phyloP scores from a whole-genome alignment of 2,797 vertebrate genomes.

The Diplodus puntazzo region DNA sequence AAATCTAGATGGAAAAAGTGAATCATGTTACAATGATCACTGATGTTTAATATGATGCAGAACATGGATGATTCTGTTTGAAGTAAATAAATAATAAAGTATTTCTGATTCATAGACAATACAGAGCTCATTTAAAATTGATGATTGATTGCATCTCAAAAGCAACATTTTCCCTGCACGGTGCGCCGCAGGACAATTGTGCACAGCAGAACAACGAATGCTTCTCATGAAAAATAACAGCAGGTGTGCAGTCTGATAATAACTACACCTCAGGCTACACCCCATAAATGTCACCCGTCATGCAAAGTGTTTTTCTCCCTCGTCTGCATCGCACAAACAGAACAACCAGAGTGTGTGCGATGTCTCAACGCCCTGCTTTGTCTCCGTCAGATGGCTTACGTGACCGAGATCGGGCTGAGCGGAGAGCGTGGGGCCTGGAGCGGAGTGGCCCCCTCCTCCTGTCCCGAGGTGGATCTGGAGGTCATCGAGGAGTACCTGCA shows the following conservation, averaged over 20 bases:
- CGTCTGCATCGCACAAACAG: background rate
- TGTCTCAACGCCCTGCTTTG: constrained; percentile 20
- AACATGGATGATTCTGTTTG: background rate
- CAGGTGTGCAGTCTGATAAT: constrained; percentile 26
- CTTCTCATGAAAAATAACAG: constrained; percentile 16
- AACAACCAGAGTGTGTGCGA: background rate
- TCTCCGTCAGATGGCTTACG: constrained; percentile 76
- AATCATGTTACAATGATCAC: background rate
- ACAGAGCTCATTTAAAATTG: constrained; percentile 33
- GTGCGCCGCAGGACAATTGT: background rate
- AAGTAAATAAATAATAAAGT: no score
- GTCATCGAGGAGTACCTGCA: constrained; percentile 88
- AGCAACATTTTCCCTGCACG: background rate
- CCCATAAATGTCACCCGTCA: constrained; percentile 9
- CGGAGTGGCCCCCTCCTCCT: constrained; percentile 58
- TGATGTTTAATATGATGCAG: background rate
- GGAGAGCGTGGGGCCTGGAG: constrained; percentile 65
- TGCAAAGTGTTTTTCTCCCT: constrained; percentile 31
- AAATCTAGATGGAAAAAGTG: background rate
- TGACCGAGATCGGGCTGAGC: constrained; percentile 71
- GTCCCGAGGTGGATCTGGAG: constrained; percentile 85
- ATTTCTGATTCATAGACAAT: background rate
- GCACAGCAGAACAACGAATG: constrained; percentile 1
- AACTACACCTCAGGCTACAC: constrained; percentile 30
- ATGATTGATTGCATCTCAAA: constrained; percentile 7